Evolutionary conservation across 2,113 vertebrate species (phyloP).

Genomic region (Leptodactylus fuscus): DNA sequence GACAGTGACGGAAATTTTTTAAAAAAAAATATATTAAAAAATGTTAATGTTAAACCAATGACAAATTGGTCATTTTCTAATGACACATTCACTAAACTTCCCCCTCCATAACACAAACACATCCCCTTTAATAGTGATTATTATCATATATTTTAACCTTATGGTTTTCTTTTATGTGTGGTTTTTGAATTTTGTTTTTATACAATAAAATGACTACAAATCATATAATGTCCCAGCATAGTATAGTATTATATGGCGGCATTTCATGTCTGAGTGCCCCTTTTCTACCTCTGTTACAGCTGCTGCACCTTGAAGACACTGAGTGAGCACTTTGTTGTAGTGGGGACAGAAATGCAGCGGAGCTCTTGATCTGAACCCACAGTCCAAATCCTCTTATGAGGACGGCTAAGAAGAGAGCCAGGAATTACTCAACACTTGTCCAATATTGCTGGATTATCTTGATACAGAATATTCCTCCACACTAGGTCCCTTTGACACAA

Average conservation of each 20-base stretch:
- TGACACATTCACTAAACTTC: no score
- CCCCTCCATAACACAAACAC: no score
- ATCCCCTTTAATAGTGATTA: no score
- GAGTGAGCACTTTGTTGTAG: conserved; percentile 32
- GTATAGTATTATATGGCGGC: background rate
- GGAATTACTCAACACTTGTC: conserved; percentile 59
- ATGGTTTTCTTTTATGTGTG: no score
- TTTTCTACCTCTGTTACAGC: background rate
- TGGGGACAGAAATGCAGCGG: background rate
- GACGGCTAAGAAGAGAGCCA: conserved; percentile 33
- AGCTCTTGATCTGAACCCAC: conserved; percentile 48
- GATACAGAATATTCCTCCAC: conserved; percentile 53
- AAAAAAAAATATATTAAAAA: no score
- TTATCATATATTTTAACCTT: no score
- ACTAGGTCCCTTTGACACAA: conserved; percentile 48
- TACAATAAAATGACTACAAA: background rate
- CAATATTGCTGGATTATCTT: conserved; percentile 56
- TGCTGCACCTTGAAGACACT: conserved; percentile 12
- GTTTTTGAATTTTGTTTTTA: background rate
- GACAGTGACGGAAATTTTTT: no score
- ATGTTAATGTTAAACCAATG: no score
- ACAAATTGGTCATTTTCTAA: no score
- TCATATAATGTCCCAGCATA: background rate
- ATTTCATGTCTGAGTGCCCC: conserved; percentile 17
- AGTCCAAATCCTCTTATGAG: conserved; percentile 51